Base-by-base conservation (phyloP, 1,140 invertebrate genomes). In the Drosophila grimshawi region DNA sequence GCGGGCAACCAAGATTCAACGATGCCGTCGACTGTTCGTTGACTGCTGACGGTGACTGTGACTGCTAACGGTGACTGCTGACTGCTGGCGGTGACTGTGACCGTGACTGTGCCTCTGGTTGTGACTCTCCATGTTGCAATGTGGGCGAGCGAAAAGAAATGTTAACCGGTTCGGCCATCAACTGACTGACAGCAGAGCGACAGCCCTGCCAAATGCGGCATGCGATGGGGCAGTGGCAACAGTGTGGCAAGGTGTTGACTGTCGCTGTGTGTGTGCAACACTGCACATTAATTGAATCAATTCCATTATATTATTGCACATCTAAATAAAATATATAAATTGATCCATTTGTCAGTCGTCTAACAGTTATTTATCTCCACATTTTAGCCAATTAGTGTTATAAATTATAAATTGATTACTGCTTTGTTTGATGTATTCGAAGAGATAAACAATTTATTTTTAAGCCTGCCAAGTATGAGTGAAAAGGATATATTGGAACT, bases 101-200 rank as follows among this genome's bases (percentile, higher is more conserved):
- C 35, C 2, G 19, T 19, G 19, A 1, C 19, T 19, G 19, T 19
- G 19, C 19, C 19, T 1, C 19, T 19, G 19, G 19, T 19, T 19
- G 19, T 19, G 19, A 19, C 19, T 19, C 19, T 19, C 19, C 19
- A 37, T 41, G 52, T 41, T 30, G 55, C 69, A n/a, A 41, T 60
- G 70, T 73, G 70, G 70, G 70, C 70, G 70, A 60, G 56, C 64
- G 4, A 66, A 60, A 60, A 67, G 46, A 66, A 72, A 66, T 57
- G 68, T 59, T 53, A 72, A 68, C 70, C 70, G 64, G 69, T 64
- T 65, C 63, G 63, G 30, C 37, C 48, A 52, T 66, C 33, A 29
- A 41, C 37, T 32, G 55, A 51, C 3, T 52, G 69, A 71, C 61
- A 65, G 35, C 27, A 30, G 62, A 52, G 3, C 35, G 63, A 71